These are phyloP conservation scores for Callyntrura sp. DNA, from an alignment of 2,888 invertebrate genomes.

Conservation along the genomic window DNA sequence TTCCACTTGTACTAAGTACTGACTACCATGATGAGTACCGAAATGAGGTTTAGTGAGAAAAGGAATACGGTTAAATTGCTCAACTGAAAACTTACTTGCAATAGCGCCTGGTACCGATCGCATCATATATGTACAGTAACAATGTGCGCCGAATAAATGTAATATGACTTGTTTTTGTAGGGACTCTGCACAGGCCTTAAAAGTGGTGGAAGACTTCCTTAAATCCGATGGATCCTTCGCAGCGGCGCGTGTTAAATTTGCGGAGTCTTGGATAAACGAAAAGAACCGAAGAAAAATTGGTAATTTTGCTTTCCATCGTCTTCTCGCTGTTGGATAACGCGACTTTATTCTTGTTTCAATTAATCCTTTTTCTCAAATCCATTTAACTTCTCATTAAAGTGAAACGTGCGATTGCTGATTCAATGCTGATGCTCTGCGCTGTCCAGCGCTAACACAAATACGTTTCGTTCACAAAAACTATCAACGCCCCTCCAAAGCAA, in stretches of 20 bases:
- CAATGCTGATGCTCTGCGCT: slow-evolving; percentile 78
- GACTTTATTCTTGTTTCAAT: slow-evolving; percentile 29
- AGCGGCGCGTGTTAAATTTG: slow-evolving; percentile 76
- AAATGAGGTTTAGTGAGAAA: no score
- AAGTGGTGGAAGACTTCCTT: slow-evolving; percentile 78
- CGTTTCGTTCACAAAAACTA: no score
- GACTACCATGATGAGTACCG: no score
- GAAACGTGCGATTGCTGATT: slow-evolving; percentile 78
- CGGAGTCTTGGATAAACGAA: slow-evolving; percentile 79
- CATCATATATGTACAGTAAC: no score
- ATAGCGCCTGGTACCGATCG: no score
- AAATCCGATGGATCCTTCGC: slow-evolving; percentile 76
- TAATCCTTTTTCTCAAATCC: slow-evolving; percentile 52
- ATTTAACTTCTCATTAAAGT: slow-evolving; percentile 70
- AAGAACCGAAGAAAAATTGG: slow-evolving; percentile 79
- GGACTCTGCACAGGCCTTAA: slow-evolving; percentile 74
- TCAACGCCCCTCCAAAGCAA: slow-evolving; percentile 30
- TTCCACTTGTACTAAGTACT: no score
- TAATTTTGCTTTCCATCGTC: slow-evolving; percentile 76
- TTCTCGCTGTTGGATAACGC: slow-evolving; percentile 74
- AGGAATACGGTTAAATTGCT: no score
- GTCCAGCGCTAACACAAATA: slow-evolving; percentile 78
- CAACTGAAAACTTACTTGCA: no score
- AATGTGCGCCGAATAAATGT: no score
- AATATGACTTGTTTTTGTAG: slow-evolving; percentile 46